Evolutionary conservation across 2,888 invertebrate genomes (phyloP), one percentile per base, ranked within the genome.

Genomic region (Mactromeris polynyma): DNA sequence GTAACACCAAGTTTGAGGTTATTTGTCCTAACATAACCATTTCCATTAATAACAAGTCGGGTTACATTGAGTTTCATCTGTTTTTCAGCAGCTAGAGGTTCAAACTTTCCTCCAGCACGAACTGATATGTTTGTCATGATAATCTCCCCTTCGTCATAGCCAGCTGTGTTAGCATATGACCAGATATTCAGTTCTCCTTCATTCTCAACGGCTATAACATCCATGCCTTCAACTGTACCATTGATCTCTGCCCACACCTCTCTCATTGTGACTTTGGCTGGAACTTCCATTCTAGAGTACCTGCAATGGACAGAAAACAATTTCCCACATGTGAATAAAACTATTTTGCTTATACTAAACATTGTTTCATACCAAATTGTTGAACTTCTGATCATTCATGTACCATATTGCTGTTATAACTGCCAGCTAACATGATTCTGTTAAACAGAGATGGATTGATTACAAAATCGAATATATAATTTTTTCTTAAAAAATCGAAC

Each of bases 211-310:
- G 93, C 90, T 6, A 95, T 88, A 1, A 93, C 94, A 17, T 93
- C 92, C 81, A 94, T 87, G 0, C 93, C 93, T 11, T 88, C 89
- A 40, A 95, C 80, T 0, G 95, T 95, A 36, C 94, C 94, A 81
- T 95, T 95, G 31, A 95, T 84, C 79, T 95, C 94, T 83, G 92
- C 90, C 93, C 93, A 95, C 9, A 95, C 94, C n/a, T 94, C 94
- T 17, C 95, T 90, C 79, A 95, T 69, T 0, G 91, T 92, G 19
- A 95, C 85, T 80, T 91, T 88, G 19, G 87, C 73, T 11, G 95
- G 95, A 14, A 95, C 88, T 38, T 91, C 91, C 58, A 95, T 77
- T 19, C 82, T 81, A 81, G 94, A 94, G 69, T 90, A 80, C 36
- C 94, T 95, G 86, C 42, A 78, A 73, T 81, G 42, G 21, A 26